These are phyloP conservation scores for Idaea biselata DNA, from an alignment of 2,888 invertebrate genomes.

Conservation along the genomic window DNA sequence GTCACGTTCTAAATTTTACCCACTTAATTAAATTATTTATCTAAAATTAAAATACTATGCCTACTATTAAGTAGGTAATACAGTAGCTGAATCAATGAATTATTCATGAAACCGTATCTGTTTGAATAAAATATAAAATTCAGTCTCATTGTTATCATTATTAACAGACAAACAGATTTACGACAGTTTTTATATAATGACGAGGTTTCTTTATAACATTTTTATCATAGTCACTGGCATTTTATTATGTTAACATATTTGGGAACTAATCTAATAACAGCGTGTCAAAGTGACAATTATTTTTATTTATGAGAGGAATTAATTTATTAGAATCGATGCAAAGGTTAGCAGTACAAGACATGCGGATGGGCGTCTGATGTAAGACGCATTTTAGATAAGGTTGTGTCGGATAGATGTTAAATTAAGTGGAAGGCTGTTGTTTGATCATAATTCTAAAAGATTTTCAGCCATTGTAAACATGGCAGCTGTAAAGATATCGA, in stretches of 20 bases:
- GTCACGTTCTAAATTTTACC: too few species aligned
- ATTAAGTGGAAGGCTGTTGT: too few species aligned
- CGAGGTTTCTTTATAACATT: conserved; percentile 27
- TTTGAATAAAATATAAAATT: conserved; percentile 48
- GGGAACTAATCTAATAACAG: conserved; percentile 1
- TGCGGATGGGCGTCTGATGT: too few species aligned
- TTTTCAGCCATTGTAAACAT: too few species aligned
- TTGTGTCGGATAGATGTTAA: too few species aligned
- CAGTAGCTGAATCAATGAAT: conserved; percentile 51
- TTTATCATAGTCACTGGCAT: conserved; percentile 19
- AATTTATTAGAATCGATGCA: neutral
- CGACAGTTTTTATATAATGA: conserved; percentile 31
- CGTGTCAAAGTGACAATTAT: conserved; percentile 3
- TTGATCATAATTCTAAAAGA: too few species aligned
- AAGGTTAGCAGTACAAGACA: neutral
- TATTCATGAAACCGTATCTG: conserved; percentile 42
- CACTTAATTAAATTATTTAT: neutral
- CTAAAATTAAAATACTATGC: neutral
- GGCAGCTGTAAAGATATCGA: too few species aligned
- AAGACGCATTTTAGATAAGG: too few species aligned
- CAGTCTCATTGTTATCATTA: conserved; percentile 36
- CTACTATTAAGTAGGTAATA: conserved; percentile 35
- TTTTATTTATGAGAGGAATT: neutral
- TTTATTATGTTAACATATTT: conserved; percentile 25
- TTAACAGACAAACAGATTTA: conserved; percentile 35